Conservation (phyloP, 2,113 vertebrate species). For the Daboia siamensis region DNA sequence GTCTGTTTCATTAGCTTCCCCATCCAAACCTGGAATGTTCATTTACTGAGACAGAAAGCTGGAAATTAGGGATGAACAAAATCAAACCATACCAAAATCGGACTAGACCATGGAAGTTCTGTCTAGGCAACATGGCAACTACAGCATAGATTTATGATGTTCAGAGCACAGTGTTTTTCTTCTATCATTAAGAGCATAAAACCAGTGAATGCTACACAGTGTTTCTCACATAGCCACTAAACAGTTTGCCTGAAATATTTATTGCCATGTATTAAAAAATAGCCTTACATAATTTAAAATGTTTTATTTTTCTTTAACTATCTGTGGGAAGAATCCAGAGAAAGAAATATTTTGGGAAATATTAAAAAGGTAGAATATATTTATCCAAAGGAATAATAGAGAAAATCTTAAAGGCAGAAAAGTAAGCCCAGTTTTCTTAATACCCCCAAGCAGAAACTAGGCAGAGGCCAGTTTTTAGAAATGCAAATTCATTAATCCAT, state of each 20-base stretch:
- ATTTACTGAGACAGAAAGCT: neutral
- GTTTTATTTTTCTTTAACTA: neutral
- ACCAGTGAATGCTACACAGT: neutral
- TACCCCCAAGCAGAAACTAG: too few relatives aligned
- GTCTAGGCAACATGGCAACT: neutral
- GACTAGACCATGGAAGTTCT: neutral
- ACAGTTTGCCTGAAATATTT: conserved; percentile 34
- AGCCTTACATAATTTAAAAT: neutral
- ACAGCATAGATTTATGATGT: too few relatives aligned
- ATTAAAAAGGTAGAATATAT: too few relatives aligned
- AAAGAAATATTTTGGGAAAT: too few relatives aligned
- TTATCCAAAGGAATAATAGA: too few relatives aligned
- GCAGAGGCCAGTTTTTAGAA: too few relatives aligned
- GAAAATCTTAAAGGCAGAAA: too few relatives aligned
- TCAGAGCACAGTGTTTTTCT: neutral
- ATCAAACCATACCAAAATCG: neutral
- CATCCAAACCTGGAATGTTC: neutral
- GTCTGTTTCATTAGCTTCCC: neutral
- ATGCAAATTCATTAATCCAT: too few relatives aligned
- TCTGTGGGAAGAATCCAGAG: too few relatives aligned
- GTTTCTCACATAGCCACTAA: neutral
- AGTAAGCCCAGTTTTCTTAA: too few relatives aligned
- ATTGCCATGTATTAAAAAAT: conserved; percentile 12
- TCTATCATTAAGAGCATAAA: neutral
- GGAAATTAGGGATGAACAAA: neutral